phyloP scores from a whole-genome alignment of 2,888 invertebrate genomes.

The Mesorhabditis sp. region DNA sequence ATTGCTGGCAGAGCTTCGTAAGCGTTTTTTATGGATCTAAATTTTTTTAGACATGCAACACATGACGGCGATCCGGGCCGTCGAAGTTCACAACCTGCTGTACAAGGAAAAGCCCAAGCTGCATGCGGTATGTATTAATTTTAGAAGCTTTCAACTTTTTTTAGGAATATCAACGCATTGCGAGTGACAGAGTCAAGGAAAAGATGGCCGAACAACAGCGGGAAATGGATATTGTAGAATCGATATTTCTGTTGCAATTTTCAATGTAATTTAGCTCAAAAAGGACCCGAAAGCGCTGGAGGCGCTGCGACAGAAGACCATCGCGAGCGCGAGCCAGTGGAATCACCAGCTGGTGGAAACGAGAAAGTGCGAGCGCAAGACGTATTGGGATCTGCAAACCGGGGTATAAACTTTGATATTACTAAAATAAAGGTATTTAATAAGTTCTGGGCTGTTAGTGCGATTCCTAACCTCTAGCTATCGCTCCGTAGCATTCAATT shows the following conservation, averaged over 20 bases:
- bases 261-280: constrained; percentile 24
- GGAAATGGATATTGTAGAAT: constrained; percentile 59
- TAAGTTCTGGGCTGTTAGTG: too few relatives aligned
- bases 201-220: constrained; percentile 59
- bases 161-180: constrained; percentile 30
- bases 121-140: neutral
- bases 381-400: constrained; percentile 87
- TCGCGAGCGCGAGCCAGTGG: constrained; percentile 68
- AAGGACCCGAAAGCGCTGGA: constrained; percentile 57
- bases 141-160: too few relatives aligned
- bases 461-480: too few relatives aligned
- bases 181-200: constrained; percentile 58
- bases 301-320: constrained; percentile 76
- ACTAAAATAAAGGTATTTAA: too few relatives aligned
- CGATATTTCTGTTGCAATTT: constrained; percentile 13
- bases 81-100: constrained; percentile 89
- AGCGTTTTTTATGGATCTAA: too few relatives aligned
- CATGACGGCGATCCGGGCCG: constrained; percentile 48
- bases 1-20: constrained; percentile 36
- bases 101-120: constrained; percentile 81
- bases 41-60: constrained; percentile 45
- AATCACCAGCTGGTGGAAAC: constrained; percentile 79
- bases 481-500: too few relatives aligned
- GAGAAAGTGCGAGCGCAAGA: constrained; percentile 72
- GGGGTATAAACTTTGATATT: constrained; percentile 57